Percentiles rank a stretch among this genome's conserved stretches.
phyloP scores from a whole-genome alignment of 2,113 vertebrate genomes.

The Gopherus evgoodei region DNA sequence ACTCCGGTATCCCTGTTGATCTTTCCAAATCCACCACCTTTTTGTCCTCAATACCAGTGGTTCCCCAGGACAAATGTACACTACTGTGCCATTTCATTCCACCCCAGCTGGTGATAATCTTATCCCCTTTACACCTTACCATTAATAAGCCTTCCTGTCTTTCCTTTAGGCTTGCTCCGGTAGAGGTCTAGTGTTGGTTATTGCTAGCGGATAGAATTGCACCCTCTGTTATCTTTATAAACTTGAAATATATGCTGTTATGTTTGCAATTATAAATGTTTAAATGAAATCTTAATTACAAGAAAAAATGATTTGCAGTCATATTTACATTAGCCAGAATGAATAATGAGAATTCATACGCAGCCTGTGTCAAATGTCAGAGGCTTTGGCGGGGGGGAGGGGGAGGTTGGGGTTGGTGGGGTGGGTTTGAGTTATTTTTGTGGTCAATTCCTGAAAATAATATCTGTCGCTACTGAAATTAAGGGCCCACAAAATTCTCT shows the following conservation, averaged over 20 bases:
- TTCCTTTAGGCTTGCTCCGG: not conserved
- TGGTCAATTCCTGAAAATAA: not conserved
- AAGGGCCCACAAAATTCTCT: not conserved
- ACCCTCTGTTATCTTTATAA: not conserved
- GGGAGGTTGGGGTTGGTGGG: too few relatives aligned
- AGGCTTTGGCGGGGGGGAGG: not conserved
- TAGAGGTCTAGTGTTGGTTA: not conserved
- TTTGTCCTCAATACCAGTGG: not conserved
- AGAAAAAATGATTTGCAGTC: conserved; percentile 29
- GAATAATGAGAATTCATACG: not conserved
- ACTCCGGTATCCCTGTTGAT: not conserved
- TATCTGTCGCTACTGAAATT: not conserved
- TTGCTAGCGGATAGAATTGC: not conserved
- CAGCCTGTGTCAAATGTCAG: not conserved
- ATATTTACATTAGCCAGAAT: conserved; percentile 42
- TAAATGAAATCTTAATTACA: conserved; percentile 42
- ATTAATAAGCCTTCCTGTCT: not conserved
- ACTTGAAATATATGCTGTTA: conserved; percentile 31
- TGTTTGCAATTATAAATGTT: conserved; percentile 43
- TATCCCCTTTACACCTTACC: not conserved
- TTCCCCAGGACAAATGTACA: rapidly evolving
- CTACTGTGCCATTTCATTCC: not conserved
- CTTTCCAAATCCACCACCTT: not conserved
- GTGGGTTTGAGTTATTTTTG: not conserved
- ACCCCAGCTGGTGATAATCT: not conserved